Base-by-base conservation (phyloP, 2,888 invertebrate species). In the Perizoma affinitatum region DNA sequence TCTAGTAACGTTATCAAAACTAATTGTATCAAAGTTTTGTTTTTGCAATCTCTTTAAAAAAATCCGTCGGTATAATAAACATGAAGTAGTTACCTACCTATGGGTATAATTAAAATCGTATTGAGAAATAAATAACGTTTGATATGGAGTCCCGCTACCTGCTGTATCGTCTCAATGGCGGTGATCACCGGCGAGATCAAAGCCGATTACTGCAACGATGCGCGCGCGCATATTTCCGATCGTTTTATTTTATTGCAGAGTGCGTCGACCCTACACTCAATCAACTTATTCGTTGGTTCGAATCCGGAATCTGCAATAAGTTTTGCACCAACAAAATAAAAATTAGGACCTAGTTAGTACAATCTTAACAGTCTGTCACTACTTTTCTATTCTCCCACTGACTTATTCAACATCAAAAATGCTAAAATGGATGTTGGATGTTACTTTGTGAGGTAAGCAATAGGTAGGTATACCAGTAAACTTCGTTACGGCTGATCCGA, bases 151-250 rank as follows among this genome's bases (percentile, higher is more conserved):
- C 54, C 44, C 49, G 59, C 59, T 59, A 54, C 54, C 59, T 49
- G 52, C 49, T 7, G 22, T 22, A 22, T 22, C 22, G 22, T 22
- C 22, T 22, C 22, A 22, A 22, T 2, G 22, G 1, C 22, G 22
- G 22, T 22, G 22, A 22, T 22, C 22, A 22, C 22, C 57, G 88
- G 88, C 72, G 66, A 76, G 85, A 89, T 90, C 87, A 89, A 89
- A 88, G 82, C 71, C 79, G 84, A 83, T 83, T 83, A 79, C 83
- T 75, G 82, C 78, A 74, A 54, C 80, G 83, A 80, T 80, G 86
- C 83, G 86, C 85, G 73, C 65, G 80, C 85, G 73, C 65, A 80
- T n/a, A n/a, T 84, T 58, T 70, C 54, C 64, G 66, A 69, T 75
- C 75, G 70, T 73, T 70, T 68, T 64, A 68, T 68, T 66, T 62